phyloP scores from a whole-genome alignment of 2,888 invertebrate genomes.

The Pristionchus mayeri region DNA sequence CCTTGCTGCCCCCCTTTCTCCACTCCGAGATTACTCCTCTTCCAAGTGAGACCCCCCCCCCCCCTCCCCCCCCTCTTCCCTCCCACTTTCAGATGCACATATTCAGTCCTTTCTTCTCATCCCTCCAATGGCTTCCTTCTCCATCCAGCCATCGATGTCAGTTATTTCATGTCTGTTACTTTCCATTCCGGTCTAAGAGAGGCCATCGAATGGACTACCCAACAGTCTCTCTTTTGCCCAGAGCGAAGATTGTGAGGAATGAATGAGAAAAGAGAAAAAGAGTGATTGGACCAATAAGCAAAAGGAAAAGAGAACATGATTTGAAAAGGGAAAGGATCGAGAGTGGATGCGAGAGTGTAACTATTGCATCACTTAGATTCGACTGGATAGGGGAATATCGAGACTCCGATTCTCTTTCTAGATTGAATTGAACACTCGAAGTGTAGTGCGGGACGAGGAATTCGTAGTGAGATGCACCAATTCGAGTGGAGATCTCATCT shows the following conservation, averaged over 20 bases:
- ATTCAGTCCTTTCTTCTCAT: neutral
- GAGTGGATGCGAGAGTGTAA: neutral
- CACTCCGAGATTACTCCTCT: slow-evolving; percentile 5
- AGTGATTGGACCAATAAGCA: neutral
- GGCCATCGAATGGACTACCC: neutral
- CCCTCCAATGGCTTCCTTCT: neutral
- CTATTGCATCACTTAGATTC: neutral
- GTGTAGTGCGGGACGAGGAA: slow-evolving; percentile 7
- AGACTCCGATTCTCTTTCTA: neutral
- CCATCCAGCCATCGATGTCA: slow-evolving; percentile 19
- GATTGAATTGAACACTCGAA: slow-evolving; percentile 31
- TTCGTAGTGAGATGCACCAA: slow-evolving; percentile 39
- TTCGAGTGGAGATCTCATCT: slow-evolving; percentile 2
- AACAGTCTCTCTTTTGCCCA: neutral
- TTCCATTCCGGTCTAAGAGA: slow-evolving; percentile 10
- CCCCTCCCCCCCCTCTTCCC: neutral
- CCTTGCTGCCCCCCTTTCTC: slow-evolving; percentile 19
- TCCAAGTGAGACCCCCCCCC: neutral
- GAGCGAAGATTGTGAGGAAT: neutral
- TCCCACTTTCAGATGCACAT: slow-evolving; percentile 8
- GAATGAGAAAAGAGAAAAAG: neutral
- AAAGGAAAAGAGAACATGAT: neutral
- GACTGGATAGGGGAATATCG: neutral
- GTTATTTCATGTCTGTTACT: neutral
- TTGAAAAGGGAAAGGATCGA: neutral